phyloP scores from a whole-genome alignment of 2,113 vertebrate genomes.

The Oenanthe oenanthe region DNA sequence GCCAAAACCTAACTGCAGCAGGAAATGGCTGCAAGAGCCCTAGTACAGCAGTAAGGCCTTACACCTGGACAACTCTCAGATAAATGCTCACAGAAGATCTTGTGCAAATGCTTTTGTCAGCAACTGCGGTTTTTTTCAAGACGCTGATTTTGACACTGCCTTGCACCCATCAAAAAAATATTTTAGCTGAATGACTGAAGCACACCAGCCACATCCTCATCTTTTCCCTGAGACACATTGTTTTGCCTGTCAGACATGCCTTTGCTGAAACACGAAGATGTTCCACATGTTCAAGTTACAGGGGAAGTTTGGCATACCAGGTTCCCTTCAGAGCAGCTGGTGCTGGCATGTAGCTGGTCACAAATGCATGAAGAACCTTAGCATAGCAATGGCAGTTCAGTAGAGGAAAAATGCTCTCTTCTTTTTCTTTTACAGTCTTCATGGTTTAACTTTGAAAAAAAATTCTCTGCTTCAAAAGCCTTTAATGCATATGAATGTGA shows the following conservation, averaged over 20 bases:
- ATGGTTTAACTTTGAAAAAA: background rate
- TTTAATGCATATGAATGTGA: background rate
- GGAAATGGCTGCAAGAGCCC: background rate
- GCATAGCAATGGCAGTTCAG: background rate
- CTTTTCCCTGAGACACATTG: background rate
- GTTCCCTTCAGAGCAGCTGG: background rate
- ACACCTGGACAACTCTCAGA: background rate
- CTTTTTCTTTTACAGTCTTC: background rate
- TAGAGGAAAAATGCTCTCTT: background rate
- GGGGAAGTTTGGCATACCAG: background rate
- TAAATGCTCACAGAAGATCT: background rate
- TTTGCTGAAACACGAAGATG: background rate
- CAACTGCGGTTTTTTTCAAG: background rate
- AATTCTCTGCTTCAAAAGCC: background rate
- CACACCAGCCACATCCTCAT: background rate
- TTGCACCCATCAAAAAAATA: background rate
- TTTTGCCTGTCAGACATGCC: background rate
- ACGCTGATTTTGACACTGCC: background rate
- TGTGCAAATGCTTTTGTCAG: background rate
- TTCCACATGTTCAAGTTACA: slow-evolving; percentile 3
- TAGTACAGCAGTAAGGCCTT: background rate
- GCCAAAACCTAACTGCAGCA: background rate
- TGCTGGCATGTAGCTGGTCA: background rate
- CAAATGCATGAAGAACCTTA: background rate
- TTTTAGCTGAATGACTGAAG: background rate